phyloP scores from a whole-genome alignment of 2,797 vertebrate species.

The Sphaeramia orbicularis region DNA sequence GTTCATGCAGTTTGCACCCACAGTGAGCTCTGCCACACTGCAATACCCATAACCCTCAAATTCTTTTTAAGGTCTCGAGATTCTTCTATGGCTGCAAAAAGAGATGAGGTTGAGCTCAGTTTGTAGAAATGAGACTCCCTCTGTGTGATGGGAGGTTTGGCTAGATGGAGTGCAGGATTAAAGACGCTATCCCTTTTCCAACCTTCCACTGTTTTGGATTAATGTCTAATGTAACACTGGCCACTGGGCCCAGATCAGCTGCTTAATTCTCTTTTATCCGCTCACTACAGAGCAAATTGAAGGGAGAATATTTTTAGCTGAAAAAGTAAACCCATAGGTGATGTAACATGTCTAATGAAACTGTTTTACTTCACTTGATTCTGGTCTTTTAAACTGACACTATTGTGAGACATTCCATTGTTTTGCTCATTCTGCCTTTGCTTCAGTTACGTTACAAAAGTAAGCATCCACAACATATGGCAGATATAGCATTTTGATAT shows the following conservation, averaged over 20 bases:
- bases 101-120: conserved; percentile 1
- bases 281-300: conserved; percentile 71
- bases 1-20: conserved; percentile 20
- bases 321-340: conserved; percentile 51
- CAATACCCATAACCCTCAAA: background rate
- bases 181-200: conserved; percentile 75
- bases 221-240: conserved; percentile 86
- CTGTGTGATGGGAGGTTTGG: conserved; percentile 34
- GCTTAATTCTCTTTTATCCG: conserved; percentile 84
- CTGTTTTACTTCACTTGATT: background rate
- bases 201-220: conserved; percentile 86
- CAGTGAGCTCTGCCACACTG: background rate
- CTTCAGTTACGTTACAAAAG: background rate
- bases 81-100: background rate
- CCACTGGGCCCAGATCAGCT: conserved; percentile 83
- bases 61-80: background rate
- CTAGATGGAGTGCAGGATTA: conserved; percentile 74
- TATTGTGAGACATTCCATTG: background rate
- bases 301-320: conserved; percentile 72
- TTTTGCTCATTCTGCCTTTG: fast-evolving
- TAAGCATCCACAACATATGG: background rate
- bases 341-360: conserved; percentile 66
- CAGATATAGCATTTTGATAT: no score
- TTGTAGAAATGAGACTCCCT: conserved; percentile 7
- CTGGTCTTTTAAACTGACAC: background rate